Evolutionary conservation across 2,797 vertebrate species (phyloP).

Genomic region (Pangasius larnaudii): DNA sequence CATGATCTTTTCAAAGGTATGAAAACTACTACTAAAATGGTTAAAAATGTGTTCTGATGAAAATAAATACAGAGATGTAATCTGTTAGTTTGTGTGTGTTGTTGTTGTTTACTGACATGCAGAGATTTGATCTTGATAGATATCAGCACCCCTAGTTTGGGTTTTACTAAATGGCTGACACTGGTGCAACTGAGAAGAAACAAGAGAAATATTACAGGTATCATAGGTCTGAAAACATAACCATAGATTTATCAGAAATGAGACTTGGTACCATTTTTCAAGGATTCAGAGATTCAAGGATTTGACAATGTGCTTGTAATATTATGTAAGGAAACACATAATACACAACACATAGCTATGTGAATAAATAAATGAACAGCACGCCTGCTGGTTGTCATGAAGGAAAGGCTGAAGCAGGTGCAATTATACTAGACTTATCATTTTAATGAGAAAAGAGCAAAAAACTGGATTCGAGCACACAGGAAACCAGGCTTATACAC

Average conservation of each 20-base stretch:
- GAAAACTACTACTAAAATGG: constrained; percentile 84
- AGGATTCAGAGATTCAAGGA: not conserved
- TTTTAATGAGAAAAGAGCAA: no score
- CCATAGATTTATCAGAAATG: not conserved
- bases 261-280: not conserved
- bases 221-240: not conserved
- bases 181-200: not conserved
- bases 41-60: constrained; percentile 84
- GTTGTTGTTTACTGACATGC: constrained; percentile 1
- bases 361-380: constrained; percentile 2
- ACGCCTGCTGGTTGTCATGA: not conserved
- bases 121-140: not conserved
- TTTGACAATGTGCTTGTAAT: not conserved
- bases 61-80: constrained; percentile 86
- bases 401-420: no score
- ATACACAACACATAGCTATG: not conserved
- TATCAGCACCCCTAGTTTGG: not conserved
- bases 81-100: constrained; percentile 63
- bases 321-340: not conserved
- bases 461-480: no score
- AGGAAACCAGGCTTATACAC: no score
- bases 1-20: constrained; percentile 85
- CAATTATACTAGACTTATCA: no score
- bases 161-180: not conserved
- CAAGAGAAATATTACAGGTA: not conserved